phyloP scores from a whole-genome alignment of 2,888 invertebrate genomes.

The Lasioglossum leucozonium region DNA sequence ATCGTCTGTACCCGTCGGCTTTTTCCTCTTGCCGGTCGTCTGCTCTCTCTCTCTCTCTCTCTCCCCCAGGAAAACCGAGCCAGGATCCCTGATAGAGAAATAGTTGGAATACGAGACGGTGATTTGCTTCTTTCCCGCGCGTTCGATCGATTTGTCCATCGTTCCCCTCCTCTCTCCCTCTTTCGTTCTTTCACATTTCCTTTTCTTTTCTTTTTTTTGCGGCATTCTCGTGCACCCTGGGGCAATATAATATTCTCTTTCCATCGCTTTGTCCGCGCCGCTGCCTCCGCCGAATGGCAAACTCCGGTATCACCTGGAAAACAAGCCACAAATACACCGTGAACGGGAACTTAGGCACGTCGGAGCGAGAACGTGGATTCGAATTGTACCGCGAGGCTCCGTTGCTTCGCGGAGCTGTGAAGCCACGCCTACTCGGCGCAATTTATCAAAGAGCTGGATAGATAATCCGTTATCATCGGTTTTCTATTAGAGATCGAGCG shows the following conservation, averaged over 20 bases:
- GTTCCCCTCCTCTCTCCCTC: neutral
- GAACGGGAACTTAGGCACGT: neutral
- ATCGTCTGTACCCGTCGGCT: slow-evolving; percentile 59
- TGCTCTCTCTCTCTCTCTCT: slow-evolving; percentile 18
- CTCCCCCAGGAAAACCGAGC: slow-evolving; percentile 37
- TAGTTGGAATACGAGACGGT: slow-evolving; percentile 73
- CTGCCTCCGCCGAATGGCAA: neutral
- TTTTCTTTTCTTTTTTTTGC: slow-evolving; percentile 25
- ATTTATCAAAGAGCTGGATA: neutral
- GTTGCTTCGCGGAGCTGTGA: neutral
- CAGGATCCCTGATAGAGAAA: slow-evolving; percentile 67
- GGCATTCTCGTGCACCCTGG: neutral
- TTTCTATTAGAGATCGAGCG: neutral
- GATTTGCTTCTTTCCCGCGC: slow-evolving; percentile 60
- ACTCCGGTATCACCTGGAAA: slow-evolving; percentile 7
- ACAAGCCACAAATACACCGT: neutral
- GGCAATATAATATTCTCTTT: slow-evolving; percentile 7
- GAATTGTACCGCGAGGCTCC: neutral
- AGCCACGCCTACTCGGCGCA: neutral
- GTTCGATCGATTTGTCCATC: slow-evolving; percentile 71
- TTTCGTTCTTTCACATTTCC: neutral
- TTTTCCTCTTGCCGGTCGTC: slow-evolving; percentile 51
- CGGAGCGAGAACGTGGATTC: neutral
- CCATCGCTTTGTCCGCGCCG: slow-evolving; percentile 8
- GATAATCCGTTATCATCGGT: neutral